These are phyloP conservation scores for Tipula unca DNA, from an alignment of 2,888 invertebrate species.

Conservation along the genomic window DNA sequence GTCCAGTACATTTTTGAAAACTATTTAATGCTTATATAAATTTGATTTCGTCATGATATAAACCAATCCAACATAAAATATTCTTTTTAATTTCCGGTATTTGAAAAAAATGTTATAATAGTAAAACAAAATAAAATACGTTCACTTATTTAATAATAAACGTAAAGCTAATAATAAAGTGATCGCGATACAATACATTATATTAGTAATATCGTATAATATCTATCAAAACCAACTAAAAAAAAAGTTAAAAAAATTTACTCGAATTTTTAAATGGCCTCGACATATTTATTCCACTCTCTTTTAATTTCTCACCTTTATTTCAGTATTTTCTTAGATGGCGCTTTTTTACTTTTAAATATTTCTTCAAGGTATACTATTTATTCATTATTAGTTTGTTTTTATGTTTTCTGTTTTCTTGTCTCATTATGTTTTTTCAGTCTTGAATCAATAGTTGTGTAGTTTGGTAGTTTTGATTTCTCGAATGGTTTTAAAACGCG, in stretches of 20 bases:
- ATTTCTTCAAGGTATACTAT: not conserved
- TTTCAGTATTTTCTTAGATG: not conserved
- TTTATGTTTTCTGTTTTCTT: not conserved
- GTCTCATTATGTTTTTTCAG: not conserved
- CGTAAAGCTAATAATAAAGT: not conserved
- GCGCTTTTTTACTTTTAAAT: not conserved
- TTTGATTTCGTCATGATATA: not conserved
- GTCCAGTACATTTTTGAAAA: not conserved
- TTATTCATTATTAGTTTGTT: not conserved
- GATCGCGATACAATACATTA: not conserved
- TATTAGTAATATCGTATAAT: not conserved
- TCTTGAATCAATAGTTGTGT: not conserved
- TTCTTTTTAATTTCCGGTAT: not conserved
- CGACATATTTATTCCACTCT: conserved; percentile 8
- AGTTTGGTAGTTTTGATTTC: not conserved
- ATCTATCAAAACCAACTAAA: not conserved
- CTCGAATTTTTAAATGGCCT: not conserved
- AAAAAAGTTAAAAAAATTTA: not conserved
- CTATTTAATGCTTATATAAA: not conserved
- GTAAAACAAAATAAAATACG: not conserved
- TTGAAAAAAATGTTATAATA: not conserved
- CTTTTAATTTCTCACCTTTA: not conserved
- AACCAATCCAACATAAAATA: not conserved
- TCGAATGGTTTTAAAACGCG: not conserved
- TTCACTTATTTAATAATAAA: not conserved